phyloP scores from a whole-genome alignment of 2,888 invertebrate genomes.

The Xestia xanthographa region DNA sequence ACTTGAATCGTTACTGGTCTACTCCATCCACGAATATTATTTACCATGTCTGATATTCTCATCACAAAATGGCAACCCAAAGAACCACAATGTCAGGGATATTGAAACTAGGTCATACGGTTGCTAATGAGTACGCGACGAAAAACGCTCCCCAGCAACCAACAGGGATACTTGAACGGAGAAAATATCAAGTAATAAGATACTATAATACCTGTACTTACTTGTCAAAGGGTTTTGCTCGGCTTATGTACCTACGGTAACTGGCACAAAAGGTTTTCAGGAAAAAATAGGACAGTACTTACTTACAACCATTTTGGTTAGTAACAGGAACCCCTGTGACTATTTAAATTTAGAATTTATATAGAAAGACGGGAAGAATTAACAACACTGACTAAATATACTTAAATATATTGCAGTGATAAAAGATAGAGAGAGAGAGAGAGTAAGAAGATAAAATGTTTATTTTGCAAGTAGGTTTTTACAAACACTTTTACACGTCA shows the following conservation, averaged over 20 bases:
- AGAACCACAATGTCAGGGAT: conserved; percentile 39
- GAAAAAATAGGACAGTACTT: not conserved
- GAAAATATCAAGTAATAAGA: conserved; percentile 26
- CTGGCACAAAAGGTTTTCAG: not conserved
- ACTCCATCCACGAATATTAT: not conserved
- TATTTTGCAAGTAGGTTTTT: too few relatives aligned
- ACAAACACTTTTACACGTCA: too few relatives aligned
- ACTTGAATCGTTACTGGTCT: too few relatives aligned
- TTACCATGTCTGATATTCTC: too few relatives aligned
- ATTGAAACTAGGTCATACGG: conserved; percentile 45
- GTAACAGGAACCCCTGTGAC: too few relatives aligned
- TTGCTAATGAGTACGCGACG: conserved; percentile 33
- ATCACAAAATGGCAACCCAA: not conserved
- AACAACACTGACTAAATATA: not conserved
- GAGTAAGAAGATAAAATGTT: too few relatives aligned
- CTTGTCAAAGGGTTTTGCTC: conserved; percentile 16
- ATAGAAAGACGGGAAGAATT: not conserved
- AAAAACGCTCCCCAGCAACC: conserved; percentile 44
- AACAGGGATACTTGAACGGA: conserved; percentile 10
- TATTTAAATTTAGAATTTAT: too few relatives aligned
- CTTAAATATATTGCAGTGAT: too few relatives aligned
- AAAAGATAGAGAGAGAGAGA: too few relatives aligned
- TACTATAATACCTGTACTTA: not conserved
- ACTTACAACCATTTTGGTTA: not conserved
- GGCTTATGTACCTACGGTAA: not conserved